Evolutionary conservation across 2,888 invertebrate genomes (phyloP).

Genomic region (Sylvicola cinctus): DNA sequence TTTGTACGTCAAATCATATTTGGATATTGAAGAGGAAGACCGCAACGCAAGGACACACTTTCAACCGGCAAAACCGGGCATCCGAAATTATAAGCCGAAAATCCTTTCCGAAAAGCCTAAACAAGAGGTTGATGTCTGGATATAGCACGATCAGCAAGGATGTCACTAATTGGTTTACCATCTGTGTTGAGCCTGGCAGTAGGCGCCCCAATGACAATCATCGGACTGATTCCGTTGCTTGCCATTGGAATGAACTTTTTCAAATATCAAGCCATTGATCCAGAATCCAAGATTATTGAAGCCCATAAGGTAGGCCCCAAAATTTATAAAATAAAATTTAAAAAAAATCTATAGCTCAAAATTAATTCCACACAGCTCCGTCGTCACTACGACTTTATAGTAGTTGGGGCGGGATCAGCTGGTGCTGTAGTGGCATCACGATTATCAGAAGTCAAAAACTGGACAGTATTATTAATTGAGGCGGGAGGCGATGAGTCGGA

Average conservation of each 20-base stretch:
- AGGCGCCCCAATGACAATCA: constrained; percentile 39
- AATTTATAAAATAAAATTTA: not conserved
- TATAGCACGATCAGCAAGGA: constrained; percentile 24
- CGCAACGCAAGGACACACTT: constrained; percentile 24
- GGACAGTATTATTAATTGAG: constrained; percentile 66
- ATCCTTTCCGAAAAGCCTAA: constrained; percentile 29
- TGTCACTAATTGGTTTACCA: constrained; percentile 26
- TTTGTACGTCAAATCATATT: constrained; percentile 32
- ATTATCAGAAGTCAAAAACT: constrained; percentile 57
- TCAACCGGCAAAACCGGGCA: constrained; percentile 33
- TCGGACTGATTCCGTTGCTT: constrained; percentile 60
- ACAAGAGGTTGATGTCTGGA: constrained; percentile 40
- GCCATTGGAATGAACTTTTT: constrained; percentile 63
- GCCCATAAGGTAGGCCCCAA: constrained; percentile 40
- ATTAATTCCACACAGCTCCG: constrained; percentile 32
- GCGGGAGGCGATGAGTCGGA: constrained; percentile 79
- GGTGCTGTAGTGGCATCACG: constrained; percentile 75
- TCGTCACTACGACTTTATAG: constrained; percentile 66
- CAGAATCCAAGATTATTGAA: constrained; percentile 57
- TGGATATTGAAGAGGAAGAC: constrained; percentile 30
- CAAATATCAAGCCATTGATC: constrained; percentile 62
- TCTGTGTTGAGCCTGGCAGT: constrained; percentile 14
- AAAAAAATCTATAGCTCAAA: not conserved
- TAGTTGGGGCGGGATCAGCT: constrained; percentile 75
- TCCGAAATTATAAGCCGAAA: constrained; percentile 52